Evolutionary conservation across 35 echinoderm and acorn worm species (phyloP), one percentile per base, ranked within the genome.

Genomic region (Stichopus chloronotus): DNA sequence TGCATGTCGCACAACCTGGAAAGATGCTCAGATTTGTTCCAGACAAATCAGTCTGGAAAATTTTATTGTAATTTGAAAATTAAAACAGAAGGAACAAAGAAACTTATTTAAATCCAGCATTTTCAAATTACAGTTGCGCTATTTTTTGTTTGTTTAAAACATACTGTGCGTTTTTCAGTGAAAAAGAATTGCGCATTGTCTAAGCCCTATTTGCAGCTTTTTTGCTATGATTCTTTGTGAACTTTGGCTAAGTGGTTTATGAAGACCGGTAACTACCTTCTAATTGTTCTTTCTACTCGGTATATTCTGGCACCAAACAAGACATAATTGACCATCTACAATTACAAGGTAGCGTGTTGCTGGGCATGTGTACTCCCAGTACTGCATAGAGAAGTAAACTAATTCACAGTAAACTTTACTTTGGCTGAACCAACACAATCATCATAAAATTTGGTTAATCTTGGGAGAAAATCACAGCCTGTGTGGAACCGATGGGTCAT

Each of bases 381-480:
- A 14, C 43, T 55, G 17, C 7, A 8, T 19, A n/a, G 7, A 14
- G 80, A 52, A 52, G 80, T 83, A 83, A 83, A 83, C 17, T 52
- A 83, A 83, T 55, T 83, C 25, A 83, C 80, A 83, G 52, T 52
- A 83, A 83, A 19, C 80, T 83, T 56, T 83, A 16, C 80, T 83
- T 83, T 83, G 80, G 30, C 52, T 83, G 17, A 55, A 55, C n/a
- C 80, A 83, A 83, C 80, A 83, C 80, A 83, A 83, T 83, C 25
- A 83, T 83, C 80, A 83, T 83, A 83, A 83, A 83, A 83, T 52
- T 83, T 83, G 80, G 80, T 83, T 83, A 83, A 83, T 83, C 25
- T 55, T 83, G 80, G 80, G 43, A 5, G 80, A 83, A 83, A 83
- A 83, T 83, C 80, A 83, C 80, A 83, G 80, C 52, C 80, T 52